phyloP scores from a whole-genome alignment of 2,888 invertebrate genomes.

The Helleia helle region DNA sequence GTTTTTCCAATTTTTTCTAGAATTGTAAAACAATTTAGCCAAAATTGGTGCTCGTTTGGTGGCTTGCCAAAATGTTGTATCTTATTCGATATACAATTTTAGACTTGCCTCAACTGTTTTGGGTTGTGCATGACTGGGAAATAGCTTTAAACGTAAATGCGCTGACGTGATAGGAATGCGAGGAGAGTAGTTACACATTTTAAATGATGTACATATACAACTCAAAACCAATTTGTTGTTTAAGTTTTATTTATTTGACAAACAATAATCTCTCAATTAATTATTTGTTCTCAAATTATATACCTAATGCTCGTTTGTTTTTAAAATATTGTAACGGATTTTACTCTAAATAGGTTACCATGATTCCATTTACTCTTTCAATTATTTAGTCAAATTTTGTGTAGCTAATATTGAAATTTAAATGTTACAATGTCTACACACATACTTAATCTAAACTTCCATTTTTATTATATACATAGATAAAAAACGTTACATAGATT shows the following conservation, averaged over 20 bases:
- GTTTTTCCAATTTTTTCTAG: constrained; percentile 11
- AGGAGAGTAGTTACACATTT: not conserved
- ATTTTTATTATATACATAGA: too few species aligned
- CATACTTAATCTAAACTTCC: too few species aligned
- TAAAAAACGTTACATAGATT: not conserved
- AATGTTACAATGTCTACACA: too few species aligned
- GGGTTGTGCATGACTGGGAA: not conserved
- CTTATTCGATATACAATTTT: constrained; percentile 4
- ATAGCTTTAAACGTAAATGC: not conserved
- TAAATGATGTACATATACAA: constrained; percentile 1
- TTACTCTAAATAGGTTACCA: not conserved
- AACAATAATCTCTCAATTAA: not conserved
- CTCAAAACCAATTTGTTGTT: not conserved
- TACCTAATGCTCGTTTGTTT: constrained; percentile 7
- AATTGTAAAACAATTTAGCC: constrained; percentile 34
- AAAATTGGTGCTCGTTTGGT: constrained; percentile 42
- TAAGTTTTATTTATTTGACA: not conserved
- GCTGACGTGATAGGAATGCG: not conserved
- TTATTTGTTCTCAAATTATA: not conserved
- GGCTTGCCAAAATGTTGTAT: constrained; percentile 34
- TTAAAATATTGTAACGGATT: constrained; percentile 8
- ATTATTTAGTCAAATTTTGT: constrained; percentile 3
- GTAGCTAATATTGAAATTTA: too few species aligned
- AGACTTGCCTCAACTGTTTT: constrained; percentile 5
- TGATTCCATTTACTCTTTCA: not conserved